Conservation (phyloP, 2,797 vertebrate genomes). For the Morelia viridis region DNA sequence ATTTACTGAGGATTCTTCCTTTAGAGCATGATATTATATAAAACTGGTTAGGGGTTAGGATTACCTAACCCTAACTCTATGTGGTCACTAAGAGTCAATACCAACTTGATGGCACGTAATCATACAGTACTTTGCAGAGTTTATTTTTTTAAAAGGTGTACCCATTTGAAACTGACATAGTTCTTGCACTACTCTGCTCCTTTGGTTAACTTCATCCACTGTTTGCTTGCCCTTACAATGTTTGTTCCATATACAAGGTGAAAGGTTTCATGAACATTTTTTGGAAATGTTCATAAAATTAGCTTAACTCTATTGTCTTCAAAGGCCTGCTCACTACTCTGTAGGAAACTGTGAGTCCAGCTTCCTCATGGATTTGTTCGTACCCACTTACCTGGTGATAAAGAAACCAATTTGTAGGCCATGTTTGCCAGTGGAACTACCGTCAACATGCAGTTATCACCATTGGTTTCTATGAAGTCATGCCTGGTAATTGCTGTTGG, state of each 20-base stretch:
- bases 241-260: not conserved
- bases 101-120: too few relatives aligned
- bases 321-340: not conserved
- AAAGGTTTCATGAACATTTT: not conserved
- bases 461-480: conserved; percentile 98
- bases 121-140: too few relatives aligned
- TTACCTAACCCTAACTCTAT: too few relatives aligned
- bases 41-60: too few relatives aligned
- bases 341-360: not conserved
- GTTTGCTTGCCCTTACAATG: not conserved
- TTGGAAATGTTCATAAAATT: fast-evolving
- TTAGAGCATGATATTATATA: too few relatives aligned
- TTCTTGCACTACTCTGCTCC: too few relatives aligned
- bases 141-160: too few relatives aligned
- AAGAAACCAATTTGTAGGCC: conserved; percentile 90
- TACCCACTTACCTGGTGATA: conserved; percentile 79
- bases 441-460: conserved; percentile 97
- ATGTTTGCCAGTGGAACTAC: conserved; percentile 89
- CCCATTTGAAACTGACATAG: too few relatives aligned
- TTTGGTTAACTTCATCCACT: not conserved
- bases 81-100: too few relatives aligned
- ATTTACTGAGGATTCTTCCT: too few relatives aligned
- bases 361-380: not conserved
- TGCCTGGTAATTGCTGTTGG: conserved; percentile 97
- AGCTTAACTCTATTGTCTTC: not conserved